Base-by-base conservation (phyloP, 2,113 vertebrate species). In the Climacteris rufus region DNA sequence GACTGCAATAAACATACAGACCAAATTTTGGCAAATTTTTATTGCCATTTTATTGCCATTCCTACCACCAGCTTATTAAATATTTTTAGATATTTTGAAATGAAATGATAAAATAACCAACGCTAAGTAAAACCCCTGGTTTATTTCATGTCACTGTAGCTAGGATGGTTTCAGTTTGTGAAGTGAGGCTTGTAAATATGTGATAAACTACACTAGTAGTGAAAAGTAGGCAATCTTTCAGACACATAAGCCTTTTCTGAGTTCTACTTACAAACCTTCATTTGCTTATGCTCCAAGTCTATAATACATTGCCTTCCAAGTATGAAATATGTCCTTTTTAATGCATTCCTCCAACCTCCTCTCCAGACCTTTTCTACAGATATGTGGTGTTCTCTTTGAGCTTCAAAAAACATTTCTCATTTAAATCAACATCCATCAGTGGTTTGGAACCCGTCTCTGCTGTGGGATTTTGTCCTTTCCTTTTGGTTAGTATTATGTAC, bases 341-440 rank as follows among this genome's bases (percentile, higher is more conserved):
- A 94, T 87, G 23, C 37, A 81, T 86, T 83, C 52, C 18, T 71
- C 28, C 52, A 63, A 12, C 18, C 37, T 88, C 22, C 13, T 81
- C 30, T 22, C 15, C 45, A 79, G 44, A 25, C 44, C 42, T 83
- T 87, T 90, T 83, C 64, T 80, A 22, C 47, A 93, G 27, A 60
- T 91, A 76, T 27, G 53, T 50, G 20, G 25, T 71, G 30, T 28
- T 87, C 70, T 77, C 20, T 83, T 72, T 5, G 50, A 79, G 79
- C 10, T 88, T 94, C 91, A 92, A 92, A 92, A 83, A 93, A 33
- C 33, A 59, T 88, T 87, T 93, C 50, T 37, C 49, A 72, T 93
- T 90, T 93, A 90, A 90, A 94, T 92, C 86, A 93, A 80, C 64
- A 91, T 87, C 89, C 54, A 52, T 86, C 90, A 90, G 64, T 77